Percentiles rank a stretch among this genome's conserved stretches.
Conservation (phyloP, 2,797 vertebrate species). For the Gymnopithys bicolor region DNA sequence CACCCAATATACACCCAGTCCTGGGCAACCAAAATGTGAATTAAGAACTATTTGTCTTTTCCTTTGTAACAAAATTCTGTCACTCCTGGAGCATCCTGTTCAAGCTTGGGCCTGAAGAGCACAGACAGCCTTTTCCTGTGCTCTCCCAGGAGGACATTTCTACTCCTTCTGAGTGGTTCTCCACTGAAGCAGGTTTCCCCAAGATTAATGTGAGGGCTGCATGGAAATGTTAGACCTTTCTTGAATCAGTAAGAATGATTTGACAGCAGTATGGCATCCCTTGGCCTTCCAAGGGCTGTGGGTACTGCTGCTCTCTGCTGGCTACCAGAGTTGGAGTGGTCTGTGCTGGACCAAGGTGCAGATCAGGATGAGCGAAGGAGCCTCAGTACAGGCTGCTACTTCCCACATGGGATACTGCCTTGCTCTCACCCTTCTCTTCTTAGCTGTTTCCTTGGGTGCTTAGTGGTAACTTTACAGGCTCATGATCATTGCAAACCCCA, state of each 20-base stretch:
- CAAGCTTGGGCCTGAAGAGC: neutral
- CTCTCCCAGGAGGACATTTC: neutral
- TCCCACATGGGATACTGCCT: neutral
- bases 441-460: neutral
- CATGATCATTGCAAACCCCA: neutral
- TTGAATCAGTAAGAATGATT: neutral
- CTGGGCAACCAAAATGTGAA: fast-evolving
- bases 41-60: neutral
- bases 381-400: neutral
- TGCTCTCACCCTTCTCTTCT: neutral
- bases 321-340: neutral
- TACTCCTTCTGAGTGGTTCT: neutral
- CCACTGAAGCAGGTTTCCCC: neutral
- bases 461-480: neutral
- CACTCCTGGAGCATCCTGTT: neutral
- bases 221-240: neutral
- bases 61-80: neutral
- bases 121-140: neutral
- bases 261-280: neutral
- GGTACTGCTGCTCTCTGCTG: neutral
- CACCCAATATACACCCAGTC: neutral
- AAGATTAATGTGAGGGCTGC: neutral
- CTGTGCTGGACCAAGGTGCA: neutral
- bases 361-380: neutral
- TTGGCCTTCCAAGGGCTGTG: fast-evolving